phyloP scores from a whole-genome alignment of 1,140 invertebrate genomes.

The Panulirus ornatus region DNA sequence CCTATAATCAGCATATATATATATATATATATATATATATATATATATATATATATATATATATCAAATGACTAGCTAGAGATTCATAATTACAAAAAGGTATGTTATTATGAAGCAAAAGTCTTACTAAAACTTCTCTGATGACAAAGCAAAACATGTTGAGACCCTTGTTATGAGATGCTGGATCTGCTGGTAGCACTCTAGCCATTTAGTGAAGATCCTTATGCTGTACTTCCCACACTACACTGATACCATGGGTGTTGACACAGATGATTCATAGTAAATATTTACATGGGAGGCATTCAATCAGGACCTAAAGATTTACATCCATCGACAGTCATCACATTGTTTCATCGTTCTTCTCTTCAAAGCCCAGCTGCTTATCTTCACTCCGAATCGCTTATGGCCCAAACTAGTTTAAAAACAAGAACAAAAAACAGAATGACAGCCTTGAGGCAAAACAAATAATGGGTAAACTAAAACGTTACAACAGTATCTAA shows the following conservation, averaged over 20 bases:
- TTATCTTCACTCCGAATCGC: constrained; percentile 52
- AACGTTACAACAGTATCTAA: constrained; percentile 19
- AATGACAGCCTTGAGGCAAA: constrained; percentile 34
- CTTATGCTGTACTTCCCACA: constrained; percentile 29
- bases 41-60: constrained; percentile 45
- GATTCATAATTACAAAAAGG: constrained; percentile 45
- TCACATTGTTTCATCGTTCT: constrained; percentile 33
- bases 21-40: constrained; percentile 53
- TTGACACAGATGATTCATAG: constrained; percentile 61
- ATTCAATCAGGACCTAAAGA: constrained; percentile 44
- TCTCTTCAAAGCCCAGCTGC: constrained; percentile 27
- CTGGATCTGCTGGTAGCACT: constrained; percentile 35
- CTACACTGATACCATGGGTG: constrained; percentile 40
- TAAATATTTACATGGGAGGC: constrained; percentile 52
- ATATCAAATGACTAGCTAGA: constrained; percentile 55
- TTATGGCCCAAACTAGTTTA: constrained; percentile 63
- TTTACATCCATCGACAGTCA: constrained; percentile 59
- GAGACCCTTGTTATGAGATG: constrained; percentile 4
- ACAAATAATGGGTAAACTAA: constrained; percentile 22
- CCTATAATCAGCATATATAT: not conserved
- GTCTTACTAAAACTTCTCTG: not conserved
- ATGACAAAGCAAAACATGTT: not conserved
- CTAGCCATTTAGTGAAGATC: constrained; percentile 56
- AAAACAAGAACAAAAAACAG: constrained; percentile 50
- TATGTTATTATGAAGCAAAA: constrained; percentile 12